Evolutionary conservation across 1,140 invertebrate species (phyloP).

Genomic region (Diachasma alloeum): DNA sequence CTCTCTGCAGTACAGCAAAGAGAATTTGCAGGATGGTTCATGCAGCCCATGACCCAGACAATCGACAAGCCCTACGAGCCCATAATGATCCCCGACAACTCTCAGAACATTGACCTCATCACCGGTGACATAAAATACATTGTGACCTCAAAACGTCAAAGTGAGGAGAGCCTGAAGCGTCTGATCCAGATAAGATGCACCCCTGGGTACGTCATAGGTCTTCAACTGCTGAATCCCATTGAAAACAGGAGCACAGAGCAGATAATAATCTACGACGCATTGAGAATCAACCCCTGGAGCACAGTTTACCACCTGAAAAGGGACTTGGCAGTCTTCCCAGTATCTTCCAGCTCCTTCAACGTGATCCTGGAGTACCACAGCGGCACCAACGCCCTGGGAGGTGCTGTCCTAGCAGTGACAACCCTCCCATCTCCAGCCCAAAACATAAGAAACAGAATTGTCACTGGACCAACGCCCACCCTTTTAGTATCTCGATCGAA

Average conservation of each 20-base stretch:
- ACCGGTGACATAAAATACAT: conserved; percentile 81
- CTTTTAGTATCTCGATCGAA: conserved; percentile 75
- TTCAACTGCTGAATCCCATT: conserved; percentile 87
- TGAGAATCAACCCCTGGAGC: conserved; percentile 68
- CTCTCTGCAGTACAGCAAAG: conserved; percentile 84
- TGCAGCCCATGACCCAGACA: conserved; percentile 71
- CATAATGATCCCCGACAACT: conserved; percentile 69
- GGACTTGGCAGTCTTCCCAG: conserved; percentile 87
- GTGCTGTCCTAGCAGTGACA: conserved; percentile 83
- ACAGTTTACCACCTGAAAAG: conserved; percentile 80
- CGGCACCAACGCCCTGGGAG: conserved; percentile 79
- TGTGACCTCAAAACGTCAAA: conserved; percentile 72
- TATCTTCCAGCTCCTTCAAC: conserved; percentile 83
- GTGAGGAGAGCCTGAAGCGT: conserved; percentile 48
- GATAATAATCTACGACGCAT: conserved; percentile 80
- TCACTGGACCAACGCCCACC: conserved; percentile 80
- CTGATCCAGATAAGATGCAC: conserved; percentile 65
- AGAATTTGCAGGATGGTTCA: conserved; percentile 93
- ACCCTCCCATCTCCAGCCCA: conserved; percentile 73
- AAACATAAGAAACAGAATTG: conserved; percentile 74
- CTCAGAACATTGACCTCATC: conserved; percentile 70
- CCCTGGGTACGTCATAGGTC: conserved; percentile 80
- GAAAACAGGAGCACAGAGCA: conserved; percentile 85
- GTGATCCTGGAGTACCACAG: conserved; percentile 85
- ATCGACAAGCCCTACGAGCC: conserved; percentile 75